Base-by-base conservation (phyloP, 2,113 vertebrate species). In the Oncorhynchus gorbuscha region DNA sequence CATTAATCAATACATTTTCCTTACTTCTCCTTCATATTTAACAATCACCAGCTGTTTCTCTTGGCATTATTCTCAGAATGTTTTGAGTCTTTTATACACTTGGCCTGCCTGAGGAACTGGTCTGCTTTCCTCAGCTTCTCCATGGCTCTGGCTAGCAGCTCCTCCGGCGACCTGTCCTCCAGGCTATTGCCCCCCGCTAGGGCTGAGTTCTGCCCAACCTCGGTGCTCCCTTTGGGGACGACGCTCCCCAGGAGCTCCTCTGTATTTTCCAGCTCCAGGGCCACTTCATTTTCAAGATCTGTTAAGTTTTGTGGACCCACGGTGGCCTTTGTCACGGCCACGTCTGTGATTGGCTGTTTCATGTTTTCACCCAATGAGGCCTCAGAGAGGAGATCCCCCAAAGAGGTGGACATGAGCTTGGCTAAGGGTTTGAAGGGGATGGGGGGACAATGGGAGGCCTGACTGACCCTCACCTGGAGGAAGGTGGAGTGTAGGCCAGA, bases 81-180 rank as follows among this genome's bases (percentile, higher is more conserved):
- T 73, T 75, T 32, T 6, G 62, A 82, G 91, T 92, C 93, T 84
- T 90, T 95, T 28, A 95, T 89, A 84, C 84, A 92, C 81, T 92
- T 94, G 67, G 96, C 94, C 88, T 97, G 95, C 85, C 91, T 94
- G 84, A 99, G 91, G 88, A 95, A 95, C 59, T 94, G 88, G 0
- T 97, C 94, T 3, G 97, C 97, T 90, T 93, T 95, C 79, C 86
- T 92, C 77, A 98, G 93, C 84, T 97, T 96, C 80, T 96, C 95
- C 81, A 97, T 93, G 11, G 97, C 96, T 84, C 94, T 89, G 45
- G 89, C 90, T 74, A 99, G 94, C 83, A 99, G 89, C 0, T 88
- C 83, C 83, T 94, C 93, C 0, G 96, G 90, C 0, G 12, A 48
- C 3, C 12, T 12, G 8, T 55, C 68, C n/a, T 8, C 71, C 3